These are phyloP conservation scores for Ophthalmolycus amberensis DNA, from an alignment of 2,113 vertebrate species.

Conservation along the genomic window DNA sequence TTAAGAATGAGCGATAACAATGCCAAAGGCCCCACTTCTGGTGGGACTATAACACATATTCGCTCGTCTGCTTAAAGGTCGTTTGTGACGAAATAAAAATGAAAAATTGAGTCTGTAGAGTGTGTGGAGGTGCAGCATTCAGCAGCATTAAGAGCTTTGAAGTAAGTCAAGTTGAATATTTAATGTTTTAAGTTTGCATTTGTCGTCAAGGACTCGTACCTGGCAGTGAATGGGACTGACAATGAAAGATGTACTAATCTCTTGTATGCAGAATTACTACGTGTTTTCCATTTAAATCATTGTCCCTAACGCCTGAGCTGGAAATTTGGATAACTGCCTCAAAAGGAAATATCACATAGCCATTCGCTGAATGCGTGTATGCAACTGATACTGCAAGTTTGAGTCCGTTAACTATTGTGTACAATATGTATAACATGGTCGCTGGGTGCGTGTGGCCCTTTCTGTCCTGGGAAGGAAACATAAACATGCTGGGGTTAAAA, in stretches of 20 bases:
- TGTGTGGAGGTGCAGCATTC: background rate
- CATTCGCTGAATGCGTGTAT: too few species aligned
- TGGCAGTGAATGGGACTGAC: conserved; percentile 16
- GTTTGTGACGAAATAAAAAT: conserved; percentile 35
- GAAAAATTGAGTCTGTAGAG: background rate
- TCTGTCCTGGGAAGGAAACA: conserved; percentile 11
- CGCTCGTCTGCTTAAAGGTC: conserved; percentile 33
- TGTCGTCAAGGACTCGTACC: conserved; percentile 38
- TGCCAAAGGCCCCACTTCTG: conserved; percentile 35
- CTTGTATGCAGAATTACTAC: background rate
- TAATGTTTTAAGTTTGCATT: conserved; percentile 20
- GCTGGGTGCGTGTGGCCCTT: background rate
- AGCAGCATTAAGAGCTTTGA: background rate
- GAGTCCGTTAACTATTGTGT: conserved; percentile 18
- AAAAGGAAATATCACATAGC: conserved; percentile 31
- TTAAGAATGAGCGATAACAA: conserved; percentile 55
- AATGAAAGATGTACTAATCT: conserved; percentile 30
- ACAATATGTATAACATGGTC: conserved; percentile 9
- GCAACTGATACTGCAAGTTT: conserved; percentile 35
- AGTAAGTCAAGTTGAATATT: conserved; percentile 13
- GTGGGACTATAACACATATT: conserved; percentile 20
- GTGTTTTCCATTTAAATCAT: conserved; percentile 24
- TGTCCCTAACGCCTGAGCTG: conserved; percentile 5
- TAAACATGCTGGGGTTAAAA: conserved; percentile 1
- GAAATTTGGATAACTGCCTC: conserved; percentile 29